Base-by-base conservation (phyloP, 2,797 vertebrate genomes). In the Rachycentron canadum region DNA sequence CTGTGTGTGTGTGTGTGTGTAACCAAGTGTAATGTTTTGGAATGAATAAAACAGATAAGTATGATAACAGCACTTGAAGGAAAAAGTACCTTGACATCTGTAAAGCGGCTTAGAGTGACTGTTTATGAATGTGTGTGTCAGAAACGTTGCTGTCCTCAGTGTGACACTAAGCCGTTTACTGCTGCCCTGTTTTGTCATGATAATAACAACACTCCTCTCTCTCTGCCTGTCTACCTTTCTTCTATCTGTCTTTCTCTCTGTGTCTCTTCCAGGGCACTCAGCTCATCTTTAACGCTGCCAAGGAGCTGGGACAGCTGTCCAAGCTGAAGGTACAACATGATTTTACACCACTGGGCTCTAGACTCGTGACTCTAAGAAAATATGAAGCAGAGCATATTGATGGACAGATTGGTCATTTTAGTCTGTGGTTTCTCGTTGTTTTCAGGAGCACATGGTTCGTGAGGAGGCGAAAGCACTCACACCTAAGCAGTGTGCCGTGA, bases 231-330 rank as follows among this genome's bases (percentile, higher is more conserved):
- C 79, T 16, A 50, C 73, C 71, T 78, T 36, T 76, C 70, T 64
- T 60, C 80, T 68, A 47, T 68, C 69, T 64, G 50, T 56, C 26
- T 45, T n/a, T 80, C 23, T 63, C 69, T 79, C 50, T 78, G 72
- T 78, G 56, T 85, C 64, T 84, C 70, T 74, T 62, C 36, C 94
- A 99, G 98, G 98, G 98, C 73, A 99, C 98, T 8, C 98, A 99
- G 94, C 97, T 99, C 92, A 99, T 99, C 91, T 99, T 99, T 87
- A 99, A 98, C 0, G 98, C 98, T 0, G 98, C 98, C 88, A 99
- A 99, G 92, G 98, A 99, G 86, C 94, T 99, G 86, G 98, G 98
- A 23, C 98, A 99, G 88, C 96, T 99, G 76, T 99, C 98, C 84
- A 99, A 99, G 86, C 94, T 99, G 55, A 99, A 99, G 98, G 98